phyloP scores from a whole-genome alignment of 2,113 vertebrate genomes.

The Uropsilus gracilis region DNA sequence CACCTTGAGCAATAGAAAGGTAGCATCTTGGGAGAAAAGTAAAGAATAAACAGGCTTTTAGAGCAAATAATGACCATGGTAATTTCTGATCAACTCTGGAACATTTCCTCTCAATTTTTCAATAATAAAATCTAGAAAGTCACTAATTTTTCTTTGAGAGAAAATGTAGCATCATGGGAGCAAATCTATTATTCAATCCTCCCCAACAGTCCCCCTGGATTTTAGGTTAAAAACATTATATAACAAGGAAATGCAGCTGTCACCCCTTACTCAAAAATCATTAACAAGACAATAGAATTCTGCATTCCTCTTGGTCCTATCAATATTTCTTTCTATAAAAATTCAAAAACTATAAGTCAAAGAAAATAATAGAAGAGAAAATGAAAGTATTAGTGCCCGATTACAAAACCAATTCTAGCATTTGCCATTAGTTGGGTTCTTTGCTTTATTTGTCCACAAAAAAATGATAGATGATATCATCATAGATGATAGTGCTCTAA shows the following conservation, averaged over 20 bases:
- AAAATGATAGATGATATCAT: not conserved
- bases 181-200: not conserved
- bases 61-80: not conserved
- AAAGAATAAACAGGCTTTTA: not conserved
- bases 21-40: not conserved
- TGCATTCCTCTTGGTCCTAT: not conserved
- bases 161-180: not conserved
- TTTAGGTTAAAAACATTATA: not conserved
- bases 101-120: not conserved
- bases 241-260: not conserved
- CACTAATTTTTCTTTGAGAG: not conserved
- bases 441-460: not conserved
- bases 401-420: not conserved
- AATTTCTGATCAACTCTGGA: not conserved
- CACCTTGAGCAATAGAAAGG: not conserved
- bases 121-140: not conserved
- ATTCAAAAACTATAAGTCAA: not conserved
- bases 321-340: not conserved
- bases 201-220: not conserved
- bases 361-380: not conserved
- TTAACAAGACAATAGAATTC: not conserved
- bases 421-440: not conserved
- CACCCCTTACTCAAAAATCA: not conserved
- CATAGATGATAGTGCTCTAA: not conserved
- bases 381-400: not conserved